Percentiles rank a stretch among this genome's conserved stretches.
These are phyloP conservation scores for Chrysotoxum bicinctum DNA, from an alignment of 2,888 invertebrate genomes.

Conservation along the genomic window DNA sequence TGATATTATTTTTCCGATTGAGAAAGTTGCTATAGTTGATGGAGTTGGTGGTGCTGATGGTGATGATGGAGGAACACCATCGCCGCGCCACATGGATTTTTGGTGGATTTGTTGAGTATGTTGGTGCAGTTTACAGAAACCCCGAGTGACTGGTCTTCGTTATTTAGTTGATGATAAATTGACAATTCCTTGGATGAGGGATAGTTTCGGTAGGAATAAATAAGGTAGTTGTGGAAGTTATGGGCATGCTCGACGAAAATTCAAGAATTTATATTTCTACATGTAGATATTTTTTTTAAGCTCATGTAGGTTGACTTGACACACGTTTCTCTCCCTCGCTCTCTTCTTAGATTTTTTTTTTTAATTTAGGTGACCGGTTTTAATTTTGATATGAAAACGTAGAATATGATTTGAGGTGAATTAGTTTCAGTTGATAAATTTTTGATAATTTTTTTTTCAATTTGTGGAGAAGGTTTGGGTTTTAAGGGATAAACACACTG, in stretches of 20 bases:
- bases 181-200: constrained; percentile 68
- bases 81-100: constrained; percentile 67
- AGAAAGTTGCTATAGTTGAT: constrained; percentile 23
- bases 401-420: constrained; percentile 12
- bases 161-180: constrained; percentile 39
- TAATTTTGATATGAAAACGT: constrained; percentile 30
- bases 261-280: constrained; percentile 9
- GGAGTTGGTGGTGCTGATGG: constrained; percentile 51
- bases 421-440: constrained; percentile 12
- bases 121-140: constrained; percentile 66
- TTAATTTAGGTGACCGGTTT: constrained; percentile 40
- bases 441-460: constrained; percentile 1
- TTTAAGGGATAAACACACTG: constrained; percentile 30
- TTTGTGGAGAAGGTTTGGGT: constrained; percentile 26
- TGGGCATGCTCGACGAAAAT: constrained; percentile 63
- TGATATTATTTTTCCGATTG: constrained; percentile 25
- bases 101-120: constrained; percentile 43
- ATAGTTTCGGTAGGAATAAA: constrained; percentile 55
- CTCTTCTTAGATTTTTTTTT: constrained; percentile 11
- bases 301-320: constrained; percentile 51
- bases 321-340: constrained; percentile 43
- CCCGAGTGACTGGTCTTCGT: constrained; percentile 59
- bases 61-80: constrained; percentile 50
- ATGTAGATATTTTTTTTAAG: constrained; percentile 18
- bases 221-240: constrained; percentile 16